These are phyloP conservation scores for Pedicia rivosa DNA, from an alignment of 2,888 invertebrate species.

Conservation along the genomic window DNA sequence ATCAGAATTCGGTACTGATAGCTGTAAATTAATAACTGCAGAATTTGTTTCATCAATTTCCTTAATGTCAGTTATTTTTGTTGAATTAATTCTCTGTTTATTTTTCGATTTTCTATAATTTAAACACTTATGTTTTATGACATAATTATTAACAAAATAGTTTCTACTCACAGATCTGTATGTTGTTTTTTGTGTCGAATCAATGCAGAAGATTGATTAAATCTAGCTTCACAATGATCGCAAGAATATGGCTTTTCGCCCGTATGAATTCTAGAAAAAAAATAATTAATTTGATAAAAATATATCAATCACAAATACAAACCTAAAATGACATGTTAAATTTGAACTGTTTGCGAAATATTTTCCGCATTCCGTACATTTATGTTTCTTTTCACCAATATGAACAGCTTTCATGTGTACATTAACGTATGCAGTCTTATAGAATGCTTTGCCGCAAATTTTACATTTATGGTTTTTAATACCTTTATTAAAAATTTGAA, in stretches of 20 bases:
- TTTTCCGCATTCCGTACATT: constrained; percentile 13
- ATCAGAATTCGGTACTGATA: too few relatives aligned
- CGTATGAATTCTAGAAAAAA: constrained; percentile 12
- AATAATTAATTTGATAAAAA: background rate
- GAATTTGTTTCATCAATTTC: too few relatives aligned
- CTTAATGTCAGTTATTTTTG: too few relatives aligned
- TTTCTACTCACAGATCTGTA: constrained; percentile 1
- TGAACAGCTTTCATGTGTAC: constrained; percentile 13
- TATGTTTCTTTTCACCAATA: constrained; percentile 12
- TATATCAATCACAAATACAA: background rate
- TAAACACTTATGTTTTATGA: too few relatives aligned
- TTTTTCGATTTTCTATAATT: too few relatives aligned
- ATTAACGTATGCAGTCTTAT: constrained; percentile 13
- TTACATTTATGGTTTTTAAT: constrained; percentile 13
- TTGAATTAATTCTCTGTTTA: too few relatives aligned
- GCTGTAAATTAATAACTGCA: too few relatives aligned
- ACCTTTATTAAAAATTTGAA: too few relatives aligned
- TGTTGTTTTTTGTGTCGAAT: constrained; percentile 13
- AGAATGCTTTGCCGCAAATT: constrained; percentile 14
- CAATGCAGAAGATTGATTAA: constrained; percentile 14
- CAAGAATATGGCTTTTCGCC: constrained; percentile 14
- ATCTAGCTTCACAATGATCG: constrained; percentile 11
- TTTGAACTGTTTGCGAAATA: constrained; percentile 14
- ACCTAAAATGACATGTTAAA: constrained; percentile 13
- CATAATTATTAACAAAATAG: too few relatives aligned